Evolutionary conservation across 2,888 invertebrate genomes (phyloP).

Genomic region (Phengaris alcon): DNA sequence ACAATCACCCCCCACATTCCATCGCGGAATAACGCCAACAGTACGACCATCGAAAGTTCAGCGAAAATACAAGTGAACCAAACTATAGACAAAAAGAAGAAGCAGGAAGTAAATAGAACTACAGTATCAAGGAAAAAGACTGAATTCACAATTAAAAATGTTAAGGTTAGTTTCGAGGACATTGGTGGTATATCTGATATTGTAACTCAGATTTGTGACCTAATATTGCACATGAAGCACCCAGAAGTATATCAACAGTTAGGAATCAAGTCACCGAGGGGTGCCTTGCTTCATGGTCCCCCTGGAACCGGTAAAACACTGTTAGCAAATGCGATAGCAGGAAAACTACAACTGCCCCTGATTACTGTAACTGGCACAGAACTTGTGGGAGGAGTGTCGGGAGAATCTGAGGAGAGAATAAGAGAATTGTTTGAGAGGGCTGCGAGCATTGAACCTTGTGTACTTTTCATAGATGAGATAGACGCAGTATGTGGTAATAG

Average conservation of each 20-base stretch:
- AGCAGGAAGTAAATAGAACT: slow-evolving; percentile 51
- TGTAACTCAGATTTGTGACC: slow-evolving; percentile 83
- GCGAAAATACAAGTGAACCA: slow-evolving; percentile 53
- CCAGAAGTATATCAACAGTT: slow-evolving; percentile 92
- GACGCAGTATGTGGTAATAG: slow-evolving; percentile 96
- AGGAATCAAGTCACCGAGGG: slow-evolving; percentile 92
- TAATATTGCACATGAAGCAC: slow-evolving; percentile 91
- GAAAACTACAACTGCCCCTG: slow-evolving; percentile 90
- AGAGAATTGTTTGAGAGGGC: slow-evolving; percentile 94
- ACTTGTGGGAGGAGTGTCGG: slow-evolving; percentile 95
- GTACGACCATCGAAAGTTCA: slow-evolving; percentile 48
- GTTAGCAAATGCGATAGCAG: slow-evolving; percentile 89
- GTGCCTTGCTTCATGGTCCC: slow-evolving; percentile 96
- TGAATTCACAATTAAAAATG: slow-evolving; percentile 60
- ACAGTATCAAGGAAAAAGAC: slow-evolving; percentile 55
- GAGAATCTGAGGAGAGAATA: slow-evolving; percentile 96
- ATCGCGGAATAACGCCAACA: slow-evolving; percentile 50
- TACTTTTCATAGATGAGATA: slow-evolving; percentile 97
- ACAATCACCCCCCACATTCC: slow-evolving; percentile 73
- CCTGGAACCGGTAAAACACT: slow-evolving; percentile 96
- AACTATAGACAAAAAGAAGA: slow-evolving; percentile 62
- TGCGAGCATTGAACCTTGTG: slow-evolving; percentile 84
- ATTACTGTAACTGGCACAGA: slow-evolving; percentile 95
- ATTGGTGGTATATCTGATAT: slow-evolving; percentile 90
- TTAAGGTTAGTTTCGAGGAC: slow-evolving; percentile 83